A percentile compares a stretch with the other conserved stretches of the same genome.
Evolutionary conservation across 2,113 vertebrate genomes (phyloP).

Genomic region (Perca flavescens): DNA sequence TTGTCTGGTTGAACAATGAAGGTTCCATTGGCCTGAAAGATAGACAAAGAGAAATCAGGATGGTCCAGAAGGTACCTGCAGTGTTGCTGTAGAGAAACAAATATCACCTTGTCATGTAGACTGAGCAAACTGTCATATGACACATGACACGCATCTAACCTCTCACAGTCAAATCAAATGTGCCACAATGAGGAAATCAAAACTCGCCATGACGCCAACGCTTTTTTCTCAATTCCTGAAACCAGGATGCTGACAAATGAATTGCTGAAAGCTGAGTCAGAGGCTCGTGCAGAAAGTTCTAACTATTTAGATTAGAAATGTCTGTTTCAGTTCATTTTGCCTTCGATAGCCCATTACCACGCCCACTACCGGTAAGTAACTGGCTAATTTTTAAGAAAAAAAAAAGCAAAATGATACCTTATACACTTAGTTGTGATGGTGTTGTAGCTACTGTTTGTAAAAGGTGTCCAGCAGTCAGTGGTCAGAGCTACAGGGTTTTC

Average conservation of each 20-base stretch:
- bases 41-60: neutral
- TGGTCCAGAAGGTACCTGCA: neutral
- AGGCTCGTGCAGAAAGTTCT: neutral
- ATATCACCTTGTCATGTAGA: neutral
- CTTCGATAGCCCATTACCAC: too few species aligned
- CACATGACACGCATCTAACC: constrained; percentile 1
- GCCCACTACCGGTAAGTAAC: too few species aligned
- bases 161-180: neutral
- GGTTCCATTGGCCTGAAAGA: constrained; percentile 53
- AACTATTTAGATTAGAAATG: too few species aligned
- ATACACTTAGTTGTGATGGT: too few species aligned
- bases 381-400: too few species aligned
- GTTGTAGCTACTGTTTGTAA: too few species aligned
- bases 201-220: neutral
- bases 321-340: too few species aligned
- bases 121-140: constrained; percentile 18
- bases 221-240: constrained; percentile 40
- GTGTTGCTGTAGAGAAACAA: neutral
- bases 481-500: too few species aligned
- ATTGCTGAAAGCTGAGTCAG: constrained; percentile 19
- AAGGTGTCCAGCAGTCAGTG: too few species aligned
- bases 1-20: constrained; percentile 71
- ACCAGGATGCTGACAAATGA: constrained; percentile 14
- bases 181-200: constrained; percentile 37
- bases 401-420: too few species aligned